These are phyloP conservation scores for Betta splendens DNA, from an alignment of 2,797 vertebrate genomes.

Conservation along the genomic window DNA sequence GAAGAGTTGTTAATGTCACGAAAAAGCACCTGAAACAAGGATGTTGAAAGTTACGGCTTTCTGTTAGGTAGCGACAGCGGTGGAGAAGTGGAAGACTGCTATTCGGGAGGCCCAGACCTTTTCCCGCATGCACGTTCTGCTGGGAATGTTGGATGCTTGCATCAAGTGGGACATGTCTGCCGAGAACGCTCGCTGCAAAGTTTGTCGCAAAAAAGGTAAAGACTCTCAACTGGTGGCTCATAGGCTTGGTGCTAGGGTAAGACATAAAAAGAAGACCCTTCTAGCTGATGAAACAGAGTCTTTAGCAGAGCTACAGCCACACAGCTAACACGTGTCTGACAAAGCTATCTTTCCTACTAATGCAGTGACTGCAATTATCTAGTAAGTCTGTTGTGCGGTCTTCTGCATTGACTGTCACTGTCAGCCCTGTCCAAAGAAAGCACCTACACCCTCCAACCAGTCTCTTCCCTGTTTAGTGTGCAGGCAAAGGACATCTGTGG, in stretches of 20 bases:
- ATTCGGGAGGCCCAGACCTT: conserved; percentile 96
- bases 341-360: not conserved
- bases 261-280: not conserved
- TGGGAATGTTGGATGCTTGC: conserved; percentile 97
- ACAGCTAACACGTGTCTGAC: no score
- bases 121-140: conserved; percentile 95
- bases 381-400: not conserved
- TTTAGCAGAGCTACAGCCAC: not conserved
- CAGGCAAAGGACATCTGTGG: conserved; percentile 30
- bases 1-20: no score
- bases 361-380: not conserved
- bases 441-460: not conserved
- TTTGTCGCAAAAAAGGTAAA: conserved; percentile 96
- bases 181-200: conserved; percentile 97
- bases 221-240: not conserved
- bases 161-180: conserved; percentile 99
- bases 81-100: conserved; percentile 94
- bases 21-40: no score
- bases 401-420: not conserved
- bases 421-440: conserved; percentile 14
- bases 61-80: conserved; percentile 91
- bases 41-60: conserved; percentile 15
- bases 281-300: not conserved
- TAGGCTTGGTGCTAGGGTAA: not conserved
- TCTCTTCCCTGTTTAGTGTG: conserved; percentile 48